Evolutionary conservation across 2,888 invertebrate species (phyloP), one percentile per base, ranked within the genome.

Genomic region (Unio pictorum): DNA sequence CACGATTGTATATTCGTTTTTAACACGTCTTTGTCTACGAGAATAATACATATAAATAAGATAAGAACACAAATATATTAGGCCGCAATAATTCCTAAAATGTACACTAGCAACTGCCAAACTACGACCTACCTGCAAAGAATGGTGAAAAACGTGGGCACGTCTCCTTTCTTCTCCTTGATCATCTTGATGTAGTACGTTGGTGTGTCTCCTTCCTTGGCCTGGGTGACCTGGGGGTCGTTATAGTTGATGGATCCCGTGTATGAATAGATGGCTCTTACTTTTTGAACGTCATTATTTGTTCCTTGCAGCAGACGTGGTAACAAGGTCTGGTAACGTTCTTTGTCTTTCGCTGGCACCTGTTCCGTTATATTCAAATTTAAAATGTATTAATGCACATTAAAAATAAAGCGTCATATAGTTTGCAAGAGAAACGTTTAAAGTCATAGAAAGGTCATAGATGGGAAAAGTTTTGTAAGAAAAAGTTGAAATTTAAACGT

Each of bases 171-270:
- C n/a, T 68, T 72, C 18, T 75, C 73, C 60, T 70, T 72, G 54
- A 79, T 73, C 71, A 71, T 66, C 57, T 75, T 72, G 71, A 77
- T 73, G 58, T 79, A 79, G n/a, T 73, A 75, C 56, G 66, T 61
- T 18, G 79, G 79, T 2, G 75, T 77, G 57, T 79, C 72, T 18
- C n/a, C 57, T 26, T 61, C 45, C 20, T 57, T 62, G 30, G 34
- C 55, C 11, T 66, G 55, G 8, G 7, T 34, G 34, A 56, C 45
- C 7, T 68, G 56, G 26, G 17, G 34, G 5, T 62, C 23, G 57
- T 68, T 54, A 20, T 62, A 56, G 23, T 63, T 61, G 56, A 62
- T 61, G 34, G 34, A 56, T 18, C 68, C 68, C 30, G 63, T 6
- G 62, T 63, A 68, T 15, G 57, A 56, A 20, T 62, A 68, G 34